phyloP scores from a whole-genome alignment of 2,888 invertebrate species.

The Acrocyrtus sp. region DNA sequence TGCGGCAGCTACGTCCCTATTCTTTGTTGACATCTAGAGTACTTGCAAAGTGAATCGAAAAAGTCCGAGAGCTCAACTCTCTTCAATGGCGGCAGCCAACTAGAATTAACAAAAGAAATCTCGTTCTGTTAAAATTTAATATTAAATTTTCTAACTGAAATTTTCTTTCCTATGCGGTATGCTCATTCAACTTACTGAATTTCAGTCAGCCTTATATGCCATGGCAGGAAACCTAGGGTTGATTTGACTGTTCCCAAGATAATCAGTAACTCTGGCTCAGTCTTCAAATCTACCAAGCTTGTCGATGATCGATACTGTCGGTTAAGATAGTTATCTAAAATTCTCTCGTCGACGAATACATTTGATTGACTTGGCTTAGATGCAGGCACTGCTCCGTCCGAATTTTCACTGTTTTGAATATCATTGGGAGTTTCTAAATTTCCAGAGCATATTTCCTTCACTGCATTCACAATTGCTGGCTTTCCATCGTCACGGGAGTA shows the following conservation, averaged over 20 bases:
- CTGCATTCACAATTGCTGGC: slow-evolving; percentile 49
- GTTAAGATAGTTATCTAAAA: slow-evolving; percentile 48
- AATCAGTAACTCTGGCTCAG: slow-evolving; percentile 58
- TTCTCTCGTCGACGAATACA: slow-evolving; percentile 37
- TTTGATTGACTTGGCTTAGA: neutral
- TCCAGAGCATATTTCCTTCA: slow-evolving; percentile 45
- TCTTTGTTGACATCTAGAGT: slow-evolving; percentile 55
- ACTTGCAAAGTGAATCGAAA: slow-evolving; percentile 41
- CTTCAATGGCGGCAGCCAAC: slow-evolving; percentile 50
- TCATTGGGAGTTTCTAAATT: slow-evolving; percentile 1
- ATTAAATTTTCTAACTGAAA: neutral
- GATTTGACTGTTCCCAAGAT: slow-evolving; percentile 57
- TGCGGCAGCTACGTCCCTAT: slow-evolving; percentile 57
- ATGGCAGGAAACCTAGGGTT: slow-evolving; percentile 59
- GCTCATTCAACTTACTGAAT: slow-evolving; percentile 60
- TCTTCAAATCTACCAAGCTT: slow-evolving; percentile 20
- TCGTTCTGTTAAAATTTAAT: neutral
- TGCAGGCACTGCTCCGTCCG: slow-evolving; percentile 1
- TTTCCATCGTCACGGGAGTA: slow-evolving; percentile 60
- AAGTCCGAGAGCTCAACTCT: slow-evolving; percentile 44
- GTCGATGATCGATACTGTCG: slow-evolving; percentile 36
- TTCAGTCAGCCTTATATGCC: slow-evolving; percentile 60
- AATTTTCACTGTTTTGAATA: neutral
- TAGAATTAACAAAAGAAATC: slow-evolving; percentile 41
- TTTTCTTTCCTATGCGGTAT: neutral